These are phyloP conservation scores for Isotomurus palustris DNA, from an alignment of 2,888 invertebrate genomes.

Conservation along the genomic window DNA sequence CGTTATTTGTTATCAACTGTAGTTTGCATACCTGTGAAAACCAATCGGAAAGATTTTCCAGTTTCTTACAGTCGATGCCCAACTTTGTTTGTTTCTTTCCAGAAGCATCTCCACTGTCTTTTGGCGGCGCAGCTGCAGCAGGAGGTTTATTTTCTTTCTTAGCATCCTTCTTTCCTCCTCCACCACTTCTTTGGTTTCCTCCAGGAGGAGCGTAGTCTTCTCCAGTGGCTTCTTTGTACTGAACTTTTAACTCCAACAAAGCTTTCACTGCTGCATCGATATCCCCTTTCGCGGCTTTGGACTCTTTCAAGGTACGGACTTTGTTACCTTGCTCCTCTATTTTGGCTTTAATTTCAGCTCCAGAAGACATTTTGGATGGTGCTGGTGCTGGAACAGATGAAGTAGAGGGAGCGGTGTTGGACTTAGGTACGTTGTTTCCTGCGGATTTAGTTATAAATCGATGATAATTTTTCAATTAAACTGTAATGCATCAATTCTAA, in stretches of 20 bases:
- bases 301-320: slow-evolving; percentile 66
- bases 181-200: slow-evolving; percentile 11
- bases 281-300: slow-evolving; percentile 60
- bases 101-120: slow-evolving; percentile 48
- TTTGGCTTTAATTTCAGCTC: slow-evolving; percentile 23
- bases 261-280: slow-evolving; percentile 58
- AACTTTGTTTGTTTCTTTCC: slow-evolving; percentile 77
- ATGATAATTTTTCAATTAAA: too few relatives aligned
- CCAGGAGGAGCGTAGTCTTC: slow-evolving; percentile 30
- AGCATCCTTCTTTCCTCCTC: slow-evolving; percentile 15
- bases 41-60: slow-evolving; percentile 92
- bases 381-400: background rate
- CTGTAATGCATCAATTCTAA: too few relatives aligned
- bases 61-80: slow-evolving; percentile 88
- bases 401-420: background rate
- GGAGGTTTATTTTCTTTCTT: slow-evolving; percentile 45
- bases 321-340: slow-evolving; percentile 57
- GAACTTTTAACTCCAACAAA: slow-evolving; percentile 65
- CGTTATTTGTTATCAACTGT: too few relatives aligned
- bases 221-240: slow-evolving; percentile 59
- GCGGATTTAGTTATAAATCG: too few relatives aligned
- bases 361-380: background rate
- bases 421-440: slow-evolving; percentile 8
- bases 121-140: slow-evolving; percentile 49
- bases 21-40: slow-evolving; percentile 77